Base-by-base conservation (phyloP, 2,113 vertebrate genomes). In the Semicossyphus pulcher region DNA sequence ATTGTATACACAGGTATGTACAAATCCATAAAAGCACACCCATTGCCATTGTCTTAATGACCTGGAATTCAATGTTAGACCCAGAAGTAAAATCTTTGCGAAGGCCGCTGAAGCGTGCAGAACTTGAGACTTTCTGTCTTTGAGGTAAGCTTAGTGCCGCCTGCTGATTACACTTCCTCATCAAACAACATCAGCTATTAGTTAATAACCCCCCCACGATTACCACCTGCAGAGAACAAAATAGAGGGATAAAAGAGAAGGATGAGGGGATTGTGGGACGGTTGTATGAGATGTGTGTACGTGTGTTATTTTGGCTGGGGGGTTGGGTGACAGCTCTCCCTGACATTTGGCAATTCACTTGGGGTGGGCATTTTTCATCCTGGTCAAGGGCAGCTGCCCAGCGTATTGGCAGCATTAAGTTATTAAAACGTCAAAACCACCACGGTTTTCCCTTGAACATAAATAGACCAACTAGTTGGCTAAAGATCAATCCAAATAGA, bases 151-250 rank as follows among this genome's bases (percentile, higher is more conserved):
- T 76, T 73, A 87, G 72, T 73, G 67, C 58, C 76, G 65, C 80
- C 76, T 68, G 72, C 84, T 83, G 71, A 65, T 68, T 81, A 70
- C 42, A 81, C 47, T 58, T 69, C 70, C 73, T 83, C 71, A 84
- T 88, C 86, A 89, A 89, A 87, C 73, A 78, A 76, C 69, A 71
- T 45, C 60, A 69, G 76, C 84, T 79, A 87, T 89, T 90, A 89
- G 88, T 88, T 92, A 89, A 90, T 89, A 88, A 84, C 76, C 62
- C 86, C 72, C 61, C 70, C 36, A 41, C 39, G 25, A 82, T 61
- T 34, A 71, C 76, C 81, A 66, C 74, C 75, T 42, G 62, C 59
- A 15, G 83, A 62, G 83, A 76, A 57, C 60, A 80, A 70, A 81
- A 80, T 26, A 36, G 34, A 57, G 51, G 58, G 86, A 87, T 75